phyloP scores from a whole-genome alignment of 2,797 vertebrate genomes.

The Liparis tanakae region DNA sequence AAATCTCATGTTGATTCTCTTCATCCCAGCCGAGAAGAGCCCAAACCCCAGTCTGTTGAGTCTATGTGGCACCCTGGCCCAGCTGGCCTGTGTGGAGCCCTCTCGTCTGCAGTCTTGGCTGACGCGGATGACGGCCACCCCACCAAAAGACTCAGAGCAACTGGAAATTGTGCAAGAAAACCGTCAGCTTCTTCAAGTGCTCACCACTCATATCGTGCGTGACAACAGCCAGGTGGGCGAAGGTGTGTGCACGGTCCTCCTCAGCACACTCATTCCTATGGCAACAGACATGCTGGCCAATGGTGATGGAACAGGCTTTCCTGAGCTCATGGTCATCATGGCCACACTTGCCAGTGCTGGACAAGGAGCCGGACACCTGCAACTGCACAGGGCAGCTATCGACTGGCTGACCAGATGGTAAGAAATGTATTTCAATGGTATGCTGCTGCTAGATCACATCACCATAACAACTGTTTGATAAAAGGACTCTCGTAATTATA shows the following conservation, averaged over 20 bases:
- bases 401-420: slow-evolving; percentile 98
- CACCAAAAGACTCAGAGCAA: slow-evolving; percentile 95
- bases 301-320: slow-evolving; percentile 95
- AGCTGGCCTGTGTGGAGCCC: slow-evolving; percentile 95
- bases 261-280: slow-evolving; percentile 98
- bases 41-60: slow-evolving; percentile 94
- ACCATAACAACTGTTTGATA: background rate
- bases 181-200: slow-evolving; percentile 93
- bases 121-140: slow-evolving; percentile 93
- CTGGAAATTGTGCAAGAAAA: slow-evolving; percentile 96
- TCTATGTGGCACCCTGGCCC: slow-evolving; percentile 95
- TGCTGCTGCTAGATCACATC: background rate
- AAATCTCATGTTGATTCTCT: slow-evolving; percentile 17
- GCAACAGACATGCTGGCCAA: slow-evolving; percentile 96
- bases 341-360: slow-evolving; percentile 95
- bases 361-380: slow-evolving; percentile 96
- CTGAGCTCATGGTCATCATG: slow-evolving; percentile 99
- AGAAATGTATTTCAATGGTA: slow-evolving; percentile 58
- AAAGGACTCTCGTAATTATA: background rate
- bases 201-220: slow-evolving; percentile 95
- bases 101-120: slow-evolving; percentile 93
- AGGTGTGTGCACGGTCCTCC: slow-evolving; percentile 96
- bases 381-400: slow-evolving; percentile 94
- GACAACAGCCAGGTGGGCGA: slow-evolving; percentile 99
- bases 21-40: slow-evolving; percentile 92